These are phyloP conservation scores for Exephanes ischioxanthus DNA, from an alignment of 2,888 invertebrate genomes.

Conservation along the genomic window DNA sequence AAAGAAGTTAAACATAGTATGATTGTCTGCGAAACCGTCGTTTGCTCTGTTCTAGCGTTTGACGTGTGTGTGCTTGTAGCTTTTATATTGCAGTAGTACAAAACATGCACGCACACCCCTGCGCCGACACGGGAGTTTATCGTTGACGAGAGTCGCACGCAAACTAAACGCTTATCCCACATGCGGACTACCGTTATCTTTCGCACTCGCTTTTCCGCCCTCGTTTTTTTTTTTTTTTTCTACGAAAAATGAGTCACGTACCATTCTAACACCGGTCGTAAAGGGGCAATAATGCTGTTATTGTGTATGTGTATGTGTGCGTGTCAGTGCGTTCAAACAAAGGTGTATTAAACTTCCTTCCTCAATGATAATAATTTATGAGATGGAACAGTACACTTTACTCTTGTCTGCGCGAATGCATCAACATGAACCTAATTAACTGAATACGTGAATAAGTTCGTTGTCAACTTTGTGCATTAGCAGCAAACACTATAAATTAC, in stretches of 20 bases:
- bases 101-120: slow-evolving; percentile 30
- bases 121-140: slow-evolving; percentile 49
- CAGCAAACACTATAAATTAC: background rate
- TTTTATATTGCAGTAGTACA: slow-evolving; percentile 27
- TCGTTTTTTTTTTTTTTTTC: slow-evolving; percentile 20
- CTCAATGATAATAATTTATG: slow-evolving; percentile 39
- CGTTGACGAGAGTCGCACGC: slow-evolving; percentile 57
- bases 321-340: slow-evolving; percentile 39
- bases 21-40: slow-evolving; percentile 48
- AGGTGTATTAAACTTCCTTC: slow-evolving; percentile 40
- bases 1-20: slow-evolving; percentile 59
- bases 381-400: slow-evolving; percentile 13
- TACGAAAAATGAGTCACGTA: slow-evolving; percentile 50
- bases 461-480: slow-evolving; percentile 10
- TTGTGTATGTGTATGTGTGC: background rate
- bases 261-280: background rate
- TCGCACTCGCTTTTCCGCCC: slow-evolving; percentile 28
- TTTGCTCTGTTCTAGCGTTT: slow-evolving; percentile 1
- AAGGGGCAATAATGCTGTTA: background rate
- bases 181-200: slow-evolving; percentile 36
- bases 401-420: slow-evolving; percentile 4
- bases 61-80: slow-evolving; percentile 20
- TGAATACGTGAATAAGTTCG: slow-evolving; percentile 1
- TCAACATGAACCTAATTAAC: slow-evolving; percentile 2
- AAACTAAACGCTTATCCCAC: slow-evolving; percentile 54